Evolutionary conservation across 2,797 vertebrate genomes (phyloP).

Genomic region (Chaetophractus vellerosus): DNA sequence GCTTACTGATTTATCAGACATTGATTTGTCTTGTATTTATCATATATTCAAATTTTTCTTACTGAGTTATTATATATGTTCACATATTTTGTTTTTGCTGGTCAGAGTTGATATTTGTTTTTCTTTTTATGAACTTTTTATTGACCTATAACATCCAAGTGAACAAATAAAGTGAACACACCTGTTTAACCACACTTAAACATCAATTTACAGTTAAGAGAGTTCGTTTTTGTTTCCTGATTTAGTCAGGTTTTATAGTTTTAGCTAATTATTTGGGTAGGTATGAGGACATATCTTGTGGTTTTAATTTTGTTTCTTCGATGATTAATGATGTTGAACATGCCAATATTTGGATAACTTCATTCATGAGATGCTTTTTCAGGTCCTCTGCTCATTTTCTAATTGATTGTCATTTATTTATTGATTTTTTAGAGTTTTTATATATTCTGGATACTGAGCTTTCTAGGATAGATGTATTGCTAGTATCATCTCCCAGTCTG

Average conservation of each 20-base stretch:
- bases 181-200: background rate
- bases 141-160: background rate
- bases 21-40: background rate
- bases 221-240: background rate
- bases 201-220: background rate
- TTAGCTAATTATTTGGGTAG: background rate
- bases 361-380: background rate
- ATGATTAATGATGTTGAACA: background rate
- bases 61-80: background rate
- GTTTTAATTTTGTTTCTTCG: background rate
- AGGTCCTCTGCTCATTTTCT: background rate
- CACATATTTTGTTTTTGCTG: background rate
- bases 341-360: background rate
- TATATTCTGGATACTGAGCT: background rate
- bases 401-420: background rate
- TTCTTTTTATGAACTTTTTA: background rate
- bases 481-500: background rate
- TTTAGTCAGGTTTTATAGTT: background rate
- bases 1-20: background rate
- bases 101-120: background rate
- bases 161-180: background rate
- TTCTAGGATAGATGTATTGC: background rate
- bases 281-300: background rate
- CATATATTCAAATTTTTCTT: background rate
- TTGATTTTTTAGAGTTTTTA: background rate